These are phyloP conservation scores for Anoplolepis gracilipes DNA, from an alignment of 1,140 invertebrate genomes.

Conservation along the genomic window DNA sequence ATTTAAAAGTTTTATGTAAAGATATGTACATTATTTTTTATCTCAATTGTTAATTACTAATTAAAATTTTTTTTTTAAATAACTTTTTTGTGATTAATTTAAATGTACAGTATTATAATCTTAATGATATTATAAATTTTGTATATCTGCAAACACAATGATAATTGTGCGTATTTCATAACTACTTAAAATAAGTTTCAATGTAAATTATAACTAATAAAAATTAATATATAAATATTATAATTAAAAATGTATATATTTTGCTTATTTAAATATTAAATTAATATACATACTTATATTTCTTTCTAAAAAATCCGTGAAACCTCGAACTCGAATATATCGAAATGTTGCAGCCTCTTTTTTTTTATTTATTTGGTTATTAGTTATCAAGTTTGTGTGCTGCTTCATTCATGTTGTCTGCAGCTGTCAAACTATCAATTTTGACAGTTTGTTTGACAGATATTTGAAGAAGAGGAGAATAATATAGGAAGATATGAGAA, in stretches of 20 bases:
- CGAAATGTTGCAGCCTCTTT: too few relatives aligned
- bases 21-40: constrained; percentile 3
- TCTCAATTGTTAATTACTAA: not conserved
- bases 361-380: too few relatives aligned
- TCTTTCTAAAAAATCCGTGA: too few relatives aligned
- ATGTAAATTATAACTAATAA: constrained; percentile 1
- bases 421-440: too few relatives aligned
- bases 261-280: not conserved
- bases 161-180: not conserved
- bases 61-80: not conserved
- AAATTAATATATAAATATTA: not conserved
- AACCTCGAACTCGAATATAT: too few relatives aligned
- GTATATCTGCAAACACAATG: not conserved
- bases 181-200: not conserved
- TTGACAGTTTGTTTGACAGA: too few relatives aligned
- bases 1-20: not conserved
- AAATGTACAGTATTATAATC: not conserved
- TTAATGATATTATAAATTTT: not conserved
- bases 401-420: too few relatives aligned
- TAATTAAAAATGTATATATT: not conserved
- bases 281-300: not conserved
- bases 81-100: not conserved
- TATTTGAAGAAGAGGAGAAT: too few relatives aligned
- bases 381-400: too few relatives aligned
- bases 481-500: too few relatives aligned